A percentile compares a stretch with the other conserved stretches of the same genome.
Conservation (phyloP, 2,113 vertebrate genomes). For the Myotis lucifugus region DNA sequence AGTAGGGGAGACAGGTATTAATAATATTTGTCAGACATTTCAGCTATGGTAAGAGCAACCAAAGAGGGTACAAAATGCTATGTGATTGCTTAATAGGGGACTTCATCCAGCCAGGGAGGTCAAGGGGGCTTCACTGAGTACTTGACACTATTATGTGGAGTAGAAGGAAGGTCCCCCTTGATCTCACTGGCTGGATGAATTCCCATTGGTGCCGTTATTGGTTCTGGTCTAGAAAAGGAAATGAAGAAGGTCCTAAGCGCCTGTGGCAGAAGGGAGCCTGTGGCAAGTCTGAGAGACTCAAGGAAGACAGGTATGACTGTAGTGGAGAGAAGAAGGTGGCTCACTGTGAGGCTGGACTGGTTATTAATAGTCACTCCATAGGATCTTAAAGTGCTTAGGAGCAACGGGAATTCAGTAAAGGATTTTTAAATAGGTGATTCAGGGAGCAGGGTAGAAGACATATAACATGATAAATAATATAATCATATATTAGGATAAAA, state of each 20-base stretch:
- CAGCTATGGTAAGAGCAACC: neutral
- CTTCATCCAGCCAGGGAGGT: neutral
- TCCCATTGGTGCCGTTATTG: no score
- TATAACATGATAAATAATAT: neutral
- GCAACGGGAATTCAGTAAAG: neutral
- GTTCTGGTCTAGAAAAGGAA: neutral
- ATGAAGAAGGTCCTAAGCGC: neutral
- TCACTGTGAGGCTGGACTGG: neutral
- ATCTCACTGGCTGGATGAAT: no score
- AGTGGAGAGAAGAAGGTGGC: neutral
- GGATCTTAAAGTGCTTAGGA: neutral
- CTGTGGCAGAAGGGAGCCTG: neutral
- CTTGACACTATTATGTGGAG: neutral
- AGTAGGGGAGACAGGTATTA: neutral
- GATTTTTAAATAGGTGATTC: neutral
- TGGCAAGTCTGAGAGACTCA: neutral
- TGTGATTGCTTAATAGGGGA: neutral
- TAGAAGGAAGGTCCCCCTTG: neutral
- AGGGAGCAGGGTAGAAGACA: neutral
- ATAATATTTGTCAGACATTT: neutral
- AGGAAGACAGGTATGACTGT: neutral
- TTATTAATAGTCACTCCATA: neutral
- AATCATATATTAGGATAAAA: no score
- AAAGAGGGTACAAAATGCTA: neutral
- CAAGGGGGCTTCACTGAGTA: neutral